Base-by-base conservation (phyloP, 2,888 invertebrate species). In the Drosophila prostipennis region DNA sequence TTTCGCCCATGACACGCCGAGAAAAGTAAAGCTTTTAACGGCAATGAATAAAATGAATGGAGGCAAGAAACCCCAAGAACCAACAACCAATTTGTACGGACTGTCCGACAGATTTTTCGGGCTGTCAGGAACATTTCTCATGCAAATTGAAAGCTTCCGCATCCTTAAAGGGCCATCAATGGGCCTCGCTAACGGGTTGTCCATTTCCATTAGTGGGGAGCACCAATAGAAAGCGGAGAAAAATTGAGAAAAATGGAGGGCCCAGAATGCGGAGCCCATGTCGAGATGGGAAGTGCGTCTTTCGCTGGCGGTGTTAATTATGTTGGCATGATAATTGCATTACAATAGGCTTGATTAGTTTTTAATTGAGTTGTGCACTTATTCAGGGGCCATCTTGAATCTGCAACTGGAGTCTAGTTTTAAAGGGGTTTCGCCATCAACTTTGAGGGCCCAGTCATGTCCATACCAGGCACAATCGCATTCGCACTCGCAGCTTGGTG, bases 341-440 rank as follows among this genome's bases (percentile, higher is more conserved):
- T 86, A 86, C 86, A 89, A 88, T 89, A 87, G 84, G 89, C 89
- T 86, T 85, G 86, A 89, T 89, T 85, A 85, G 89, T 85, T 85
- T 85, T 89, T 89, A 85, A 85, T 85, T 85, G 86, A 84, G 74
- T 84, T 84, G 87, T 70, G 81, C 72, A 72, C 85, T 80, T 72
- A 78, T 84, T 77, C 78, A 69, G 63, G 45, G 37, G 26, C 48
- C 52, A 37, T 74, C 52, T 40, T 51, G 43, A 72, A 60, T 68
- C 39, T 72, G 40, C 29, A 60, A 54, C 70, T 63, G 73, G 53
- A 61, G 37, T 23, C 54, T 16, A 67, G 26, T 49, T 53, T 70
- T 76, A 68, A 76, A 72, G 67, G 72, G 67, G 55, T 53, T 56
- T n/a, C n/a, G 16, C 32, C 45, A 48, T 40, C 32, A 37, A 23